These are phyloP conservation scores for Thrips palmi DNA, from an alignment of 1,140 invertebrate species.

Conservation along the genomic window DNA sequence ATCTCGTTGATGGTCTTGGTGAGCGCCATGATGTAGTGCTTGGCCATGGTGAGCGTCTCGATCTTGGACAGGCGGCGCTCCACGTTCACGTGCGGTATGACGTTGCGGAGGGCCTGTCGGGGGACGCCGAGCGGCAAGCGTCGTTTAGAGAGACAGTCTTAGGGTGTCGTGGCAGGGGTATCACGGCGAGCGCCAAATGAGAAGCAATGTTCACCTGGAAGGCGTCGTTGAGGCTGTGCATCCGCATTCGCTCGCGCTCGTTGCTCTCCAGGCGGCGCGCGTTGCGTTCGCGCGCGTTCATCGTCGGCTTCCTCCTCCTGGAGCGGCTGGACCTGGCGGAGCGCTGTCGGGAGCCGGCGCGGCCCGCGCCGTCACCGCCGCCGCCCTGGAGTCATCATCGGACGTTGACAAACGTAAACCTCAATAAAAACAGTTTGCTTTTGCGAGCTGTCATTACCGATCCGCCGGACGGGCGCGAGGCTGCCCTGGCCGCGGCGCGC, in stretches of 20 bases:
- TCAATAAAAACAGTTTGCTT: no score
- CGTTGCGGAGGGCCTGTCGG: conserved; percentile 55
- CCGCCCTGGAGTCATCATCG: no score
- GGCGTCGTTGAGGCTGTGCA: conserved; percentile 77
- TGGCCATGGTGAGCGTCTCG: conserved; percentile 69
- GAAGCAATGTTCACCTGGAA: conserved; percentile 40
- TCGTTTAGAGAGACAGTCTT: background rate
- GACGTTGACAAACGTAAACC: no score
- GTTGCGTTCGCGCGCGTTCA: conserved; percentile 62
- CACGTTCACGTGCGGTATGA: conserved; percentile 73
- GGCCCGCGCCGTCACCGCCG: no score
- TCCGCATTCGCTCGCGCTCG: conserved; percentile 69
- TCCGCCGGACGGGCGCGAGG: no score
- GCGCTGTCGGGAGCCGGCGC: no score
- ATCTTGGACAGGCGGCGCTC: conserved; percentile 72
- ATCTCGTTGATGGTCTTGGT: conserved; percentile 74
- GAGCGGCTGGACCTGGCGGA: no score
- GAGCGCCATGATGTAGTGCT: conserved; percentile 79
- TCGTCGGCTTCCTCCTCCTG: conserved; percentile 42
- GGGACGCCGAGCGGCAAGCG: background rate
- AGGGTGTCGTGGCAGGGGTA: background rate
- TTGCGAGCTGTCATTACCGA: no score
- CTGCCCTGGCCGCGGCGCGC: no score
- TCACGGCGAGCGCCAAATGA: background rate
- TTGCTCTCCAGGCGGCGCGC: conserved; percentile 67